Conservation (phyloP, 2,113 vertebrate species). For the Syrmaticus mikado region DNA sequence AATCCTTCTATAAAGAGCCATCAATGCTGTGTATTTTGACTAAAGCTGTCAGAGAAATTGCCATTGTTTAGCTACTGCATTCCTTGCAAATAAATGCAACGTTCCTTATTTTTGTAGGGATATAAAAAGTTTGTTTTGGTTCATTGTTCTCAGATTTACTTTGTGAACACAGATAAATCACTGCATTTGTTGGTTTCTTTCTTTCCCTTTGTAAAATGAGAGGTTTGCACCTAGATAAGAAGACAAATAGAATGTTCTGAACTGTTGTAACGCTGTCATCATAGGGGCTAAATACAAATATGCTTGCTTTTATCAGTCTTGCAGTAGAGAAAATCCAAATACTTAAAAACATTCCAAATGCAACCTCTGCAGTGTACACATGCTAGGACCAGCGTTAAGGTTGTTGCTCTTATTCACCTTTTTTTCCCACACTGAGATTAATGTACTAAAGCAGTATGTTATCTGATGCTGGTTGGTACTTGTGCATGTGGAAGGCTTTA, state of each 20-base stretch:
- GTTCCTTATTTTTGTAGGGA: neutral
- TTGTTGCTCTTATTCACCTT: neutral
- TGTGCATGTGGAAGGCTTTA: neutral
- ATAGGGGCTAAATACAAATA: neutral
- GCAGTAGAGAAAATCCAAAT: neutral
- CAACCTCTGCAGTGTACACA: neutral
- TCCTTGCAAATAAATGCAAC: neutral
- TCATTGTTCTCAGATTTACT: neutral
- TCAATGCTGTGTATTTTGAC: neutral
- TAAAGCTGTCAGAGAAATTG: neutral
- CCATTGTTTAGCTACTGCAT: neutral
- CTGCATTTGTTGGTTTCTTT: neutral
- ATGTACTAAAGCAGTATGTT: neutral
- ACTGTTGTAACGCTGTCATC: neutral
- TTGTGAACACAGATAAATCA: neutral
- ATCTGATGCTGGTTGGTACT: neutral
- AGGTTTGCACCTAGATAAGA: neutral
- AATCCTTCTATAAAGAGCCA: neutral
- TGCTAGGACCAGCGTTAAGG: neutral
- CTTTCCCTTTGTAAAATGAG: neutral
- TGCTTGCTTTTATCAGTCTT: neutral
- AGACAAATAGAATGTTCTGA: neutral
- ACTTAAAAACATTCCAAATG: neutral
- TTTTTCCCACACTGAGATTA: neutral
- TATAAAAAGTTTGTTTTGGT: neutral